Conservation (phyloP, 2,888 invertebrate species). For the Agrilus mali region DNA sequence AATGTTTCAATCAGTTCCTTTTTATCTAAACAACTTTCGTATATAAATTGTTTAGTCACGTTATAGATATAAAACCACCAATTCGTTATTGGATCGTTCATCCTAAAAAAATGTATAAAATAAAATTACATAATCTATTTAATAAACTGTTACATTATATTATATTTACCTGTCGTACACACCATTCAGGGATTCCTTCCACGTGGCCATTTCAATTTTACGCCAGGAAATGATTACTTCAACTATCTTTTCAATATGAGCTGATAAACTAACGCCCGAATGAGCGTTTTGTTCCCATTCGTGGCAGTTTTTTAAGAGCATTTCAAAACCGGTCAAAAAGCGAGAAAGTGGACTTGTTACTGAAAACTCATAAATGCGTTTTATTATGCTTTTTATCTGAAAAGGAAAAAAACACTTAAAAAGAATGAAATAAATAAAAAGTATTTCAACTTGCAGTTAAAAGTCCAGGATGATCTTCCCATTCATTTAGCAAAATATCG, state of each 20-base stretch:
- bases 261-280: constrained; percentile 66
- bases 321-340: constrained; percentile 81
- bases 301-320: constrained; percentile 70
- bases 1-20: constrained; percentile 46
- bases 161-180: constrained; percentile 43
- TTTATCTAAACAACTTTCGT: constrained; percentile 21
- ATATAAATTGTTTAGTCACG: constrained; percentile 50
- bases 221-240: constrained; percentile 83
- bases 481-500: constrained; percentile 54
- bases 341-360: constrained; percentile 74
- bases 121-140: too few species aligned
- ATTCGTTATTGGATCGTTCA: constrained; percentile 57
- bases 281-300: constrained; percentile 92
- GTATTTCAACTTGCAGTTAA: constrained; percentile 47
- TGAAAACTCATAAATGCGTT: constrained; percentile 55
- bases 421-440: neutral
- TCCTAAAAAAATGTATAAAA: constrained; percentile 31
- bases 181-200: constrained; percentile 71
- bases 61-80: constrained; percentile 88
- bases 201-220: constrained; percentile 74
- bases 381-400: constrained; percentile 52
- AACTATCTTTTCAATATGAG: constrained; percentile 60
- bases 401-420: constrained; percentile 10
- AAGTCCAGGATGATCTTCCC: constrained; percentile 85
- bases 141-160: neutral